Percentiles rank a stretch among this genome's conserved stretches.
Conservation (phyloP, 2,888 invertebrate species). For the Agonopterix heracliana region DNA sequence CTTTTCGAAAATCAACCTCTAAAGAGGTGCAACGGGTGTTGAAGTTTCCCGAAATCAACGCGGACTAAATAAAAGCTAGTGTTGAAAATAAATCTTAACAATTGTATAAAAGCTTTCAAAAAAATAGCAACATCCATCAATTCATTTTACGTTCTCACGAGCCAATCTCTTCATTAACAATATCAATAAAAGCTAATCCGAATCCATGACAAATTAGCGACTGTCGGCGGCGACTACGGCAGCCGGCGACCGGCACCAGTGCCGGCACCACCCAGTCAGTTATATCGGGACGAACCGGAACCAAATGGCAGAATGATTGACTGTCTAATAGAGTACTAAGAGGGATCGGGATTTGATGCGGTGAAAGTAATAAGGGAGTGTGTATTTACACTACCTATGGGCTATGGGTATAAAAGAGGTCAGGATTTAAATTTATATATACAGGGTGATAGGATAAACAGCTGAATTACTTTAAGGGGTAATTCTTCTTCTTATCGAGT, state of each 20-base stretch:
- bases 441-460: too few species aligned
- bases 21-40: too few species aligned
- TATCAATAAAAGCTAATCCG: constrained; percentile 23
- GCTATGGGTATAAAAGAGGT: neutral
- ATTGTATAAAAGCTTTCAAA: too few species aligned
- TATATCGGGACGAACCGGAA: constrained; percentile 43
- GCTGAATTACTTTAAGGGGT: too few species aligned
- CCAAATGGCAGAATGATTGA: constrained; percentile 56
- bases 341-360: constrained; percentile 18
- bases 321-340: constrained; percentile 39
- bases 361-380: neutral
- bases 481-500: too few species aligned
- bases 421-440: neutral
- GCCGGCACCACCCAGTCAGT: constrained; percentile 42
- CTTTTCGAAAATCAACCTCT: too few species aligned
- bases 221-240: too few species aligned
- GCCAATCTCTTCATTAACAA: constrained; percentile 23
- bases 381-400: too few species aligned
- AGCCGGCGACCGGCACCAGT: constrained; percentile 3
- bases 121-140: too few species aligned
- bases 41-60: too few species aligned
- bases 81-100: too few species aligned
- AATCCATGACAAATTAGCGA: constrained; percentile 40
- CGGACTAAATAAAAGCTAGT: too few species aligned
- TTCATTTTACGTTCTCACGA: constrained; percentile 32